Base-by-base conservation (phyloP, 2,888 invertebrate species). In the Drosophila conformis region DNA sequence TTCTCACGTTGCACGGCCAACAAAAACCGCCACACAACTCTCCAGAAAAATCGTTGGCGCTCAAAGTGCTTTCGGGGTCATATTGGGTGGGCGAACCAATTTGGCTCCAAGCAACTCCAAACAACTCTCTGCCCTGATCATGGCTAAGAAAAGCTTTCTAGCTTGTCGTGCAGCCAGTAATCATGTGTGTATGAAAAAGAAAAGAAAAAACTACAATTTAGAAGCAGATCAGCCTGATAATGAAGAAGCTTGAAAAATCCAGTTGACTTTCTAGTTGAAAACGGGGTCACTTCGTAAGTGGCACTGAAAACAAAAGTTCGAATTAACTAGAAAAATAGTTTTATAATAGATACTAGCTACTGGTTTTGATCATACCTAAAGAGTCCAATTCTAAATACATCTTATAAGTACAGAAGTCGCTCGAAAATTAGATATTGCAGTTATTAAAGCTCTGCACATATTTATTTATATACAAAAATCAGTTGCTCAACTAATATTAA, bases 1-100 rank as follows among this genome's bases (percentile, higher is more conserved):
- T 78, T 80, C 80, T 87, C 87, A 87, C 85, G 87, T 85, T 87
- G 84, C 80, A 83, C 29, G 52, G 76, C 40, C 76, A 25, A 15
- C 73, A 51, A 18, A 21, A 13, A 35, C 4, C 63, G 21, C 13
- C 31, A 49, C 46, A 51, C 54, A 56, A n/a, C 54, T 33, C 48
- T 36, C n/a, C n/a, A 35, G 27, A 49, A 54, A 51, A 61, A 61
- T 58, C 49, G 25, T 52, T 49, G 42, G 40, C 33, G 25, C 33
- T 42, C 33, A 46, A 57, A 59, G 13, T 42, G 62, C 56, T 71
- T 76, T 76, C 63, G 64, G 78, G 73, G 78, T 77, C 69, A 77
- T 52, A 66, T 63, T 63, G 59, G 59, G 78, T 66, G 66, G 73
- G 73, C 65, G 69, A 59, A 27, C 27, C 18, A 29, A 29, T 35